Base-by-base conservation (phyloP, 2,888 invertebrate species). In the Masnerella sp. region DNA sequence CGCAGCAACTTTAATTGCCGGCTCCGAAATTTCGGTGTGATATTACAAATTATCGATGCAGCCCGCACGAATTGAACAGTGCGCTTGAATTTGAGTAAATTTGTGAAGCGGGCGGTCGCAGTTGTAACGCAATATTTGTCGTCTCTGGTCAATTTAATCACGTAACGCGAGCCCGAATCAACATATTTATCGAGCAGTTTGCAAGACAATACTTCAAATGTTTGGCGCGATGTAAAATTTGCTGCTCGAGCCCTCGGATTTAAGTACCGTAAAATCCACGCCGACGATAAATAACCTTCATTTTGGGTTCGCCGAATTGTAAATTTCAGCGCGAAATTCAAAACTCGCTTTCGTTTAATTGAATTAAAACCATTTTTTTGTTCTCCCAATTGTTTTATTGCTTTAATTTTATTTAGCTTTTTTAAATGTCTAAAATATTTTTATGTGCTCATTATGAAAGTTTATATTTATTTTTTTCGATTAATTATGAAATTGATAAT, bases 71-170 rank as follows among this genome's bases (percentile, higher is more conserved):
- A 40, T 54, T 54, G 38, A 40, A 54, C 52, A 54, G n/a, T 15
- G 25, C 28, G 5, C 3, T 9, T 40, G 40, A 54, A 54, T 54
- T 40, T 40, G 52, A 54, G 52, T 12, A 40, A 54, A 54, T 51
- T 51, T 51, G 36, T 36, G 25, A 20, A 38, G 14, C 51, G 36
- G 25, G 22, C 25, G 51, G 36, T 15, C 22, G 36, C 25, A 36
- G 51, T 40, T 40, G 52, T 36, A 54, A 54, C 28, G 52, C 40
- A 54, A 54, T 54, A 54, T 54, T 54, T 54, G 52, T 54, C 11
- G 20, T 54, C 25, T 54, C 15, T 28, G 38, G 40, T 54, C 52
- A 54, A 40, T 54, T 54, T 38, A 17, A 54, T 54, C 40, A 40
- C 28, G 40, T 11, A 54, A 38, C 52, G 52, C 20, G 40, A 40